These are phyloP conservation scores for Corythornis cristatus DNA, from an alignment of 2,113 vertebrate species.

Conservation along the genomic window DNA sequence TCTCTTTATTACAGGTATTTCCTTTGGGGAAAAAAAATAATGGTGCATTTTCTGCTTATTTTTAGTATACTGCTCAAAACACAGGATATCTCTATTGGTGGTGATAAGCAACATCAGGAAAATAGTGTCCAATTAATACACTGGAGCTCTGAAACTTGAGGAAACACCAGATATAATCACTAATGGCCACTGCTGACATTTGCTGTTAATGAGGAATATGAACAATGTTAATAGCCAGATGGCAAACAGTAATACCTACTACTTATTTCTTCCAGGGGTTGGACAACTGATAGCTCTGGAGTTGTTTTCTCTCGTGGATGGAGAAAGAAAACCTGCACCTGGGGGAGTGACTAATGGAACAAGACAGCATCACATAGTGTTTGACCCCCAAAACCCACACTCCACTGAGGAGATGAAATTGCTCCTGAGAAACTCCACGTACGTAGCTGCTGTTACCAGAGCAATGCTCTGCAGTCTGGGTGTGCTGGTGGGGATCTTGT, in stretches of 20 bases:
- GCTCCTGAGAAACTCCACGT: slow-evolving; percentile 86
- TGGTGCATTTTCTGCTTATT: neutral
- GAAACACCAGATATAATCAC: neutral
- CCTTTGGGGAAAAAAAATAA: neutral
- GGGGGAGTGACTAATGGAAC: slow-evolving; percentile 81
- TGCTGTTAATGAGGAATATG: neutral
- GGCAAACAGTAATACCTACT: neutral
- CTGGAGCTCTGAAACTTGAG: neutral
- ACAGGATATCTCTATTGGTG: neutral
- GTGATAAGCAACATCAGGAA: neutral
- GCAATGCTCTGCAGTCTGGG: neutral
- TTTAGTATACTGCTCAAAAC: neutral
- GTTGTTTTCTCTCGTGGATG: slow-evolving; percentile 79
- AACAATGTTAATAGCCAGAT: neutral
- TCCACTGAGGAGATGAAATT: slow-evolving; percentile 73
- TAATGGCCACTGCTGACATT: neutral
- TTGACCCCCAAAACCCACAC: slow-evolving; percentile 81
- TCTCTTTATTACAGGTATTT: neutral
- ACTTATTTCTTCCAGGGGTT: slow-evolving; percentile 72
- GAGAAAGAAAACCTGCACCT: slow-evolving; percentile 63
- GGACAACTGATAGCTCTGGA: slow-evolving; percentile 85
- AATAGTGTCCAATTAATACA: neutral
- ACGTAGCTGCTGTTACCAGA: neutral
- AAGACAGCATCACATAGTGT: slow-evolving; percentile 84
- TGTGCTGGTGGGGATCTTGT: neutral